Evolutionary conservation across 2,888 invertebrate species (phyloP), one percentile per base, ranked within the genome.

Genomic region (Macrostomum cliftonense): DNA sequence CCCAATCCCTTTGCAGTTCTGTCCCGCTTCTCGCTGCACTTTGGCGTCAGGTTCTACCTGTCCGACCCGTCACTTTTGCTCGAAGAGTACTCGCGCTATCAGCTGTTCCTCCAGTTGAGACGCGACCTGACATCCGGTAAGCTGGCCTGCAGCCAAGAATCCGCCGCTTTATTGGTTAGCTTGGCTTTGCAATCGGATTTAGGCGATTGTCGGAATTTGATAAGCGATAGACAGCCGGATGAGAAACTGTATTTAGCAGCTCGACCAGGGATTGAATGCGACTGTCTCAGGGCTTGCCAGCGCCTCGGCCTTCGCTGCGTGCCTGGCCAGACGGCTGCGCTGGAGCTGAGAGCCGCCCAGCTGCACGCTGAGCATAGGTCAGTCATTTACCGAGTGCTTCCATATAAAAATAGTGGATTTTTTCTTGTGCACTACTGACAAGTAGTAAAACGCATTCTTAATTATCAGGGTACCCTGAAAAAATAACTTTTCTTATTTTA

Each of bases 51-150:
- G 67, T 97, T 95, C 75, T 97, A 88, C 73, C 91, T 93, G 40
- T 84, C 85, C 49, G 93, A 97, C 73, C 95, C 95, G 44, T 86
- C 87, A 63, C 83, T 71, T 58, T 61, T 75, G 36, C 82, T 84
- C 59, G 93, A 95, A 68, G 91, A 95, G 72, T 93, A 86, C 68
- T 95, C 95, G 7, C 67, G 89, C 65, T 93, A 93, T 74, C 84
- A 91, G 61, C 83, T 93, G 70, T 95, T 89, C 72, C 78, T 95
- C 60, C 95, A 97, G 77, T 77, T 97, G 59, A 79, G 88, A 63
- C 81, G 83, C 65, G 82, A 93, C 69, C 80, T 95, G 57, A 73
- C 85, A 53, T 81, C 85, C 63, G 87, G 84, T 39, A 78, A 82
- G 63, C 77, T 97, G 63, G 76, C 80, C 40, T 80, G 88, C 59